phyloP scores from a whole-genome alignment of 92 coral and sea anemone genomes.

The Porites divaricata region DNA sequence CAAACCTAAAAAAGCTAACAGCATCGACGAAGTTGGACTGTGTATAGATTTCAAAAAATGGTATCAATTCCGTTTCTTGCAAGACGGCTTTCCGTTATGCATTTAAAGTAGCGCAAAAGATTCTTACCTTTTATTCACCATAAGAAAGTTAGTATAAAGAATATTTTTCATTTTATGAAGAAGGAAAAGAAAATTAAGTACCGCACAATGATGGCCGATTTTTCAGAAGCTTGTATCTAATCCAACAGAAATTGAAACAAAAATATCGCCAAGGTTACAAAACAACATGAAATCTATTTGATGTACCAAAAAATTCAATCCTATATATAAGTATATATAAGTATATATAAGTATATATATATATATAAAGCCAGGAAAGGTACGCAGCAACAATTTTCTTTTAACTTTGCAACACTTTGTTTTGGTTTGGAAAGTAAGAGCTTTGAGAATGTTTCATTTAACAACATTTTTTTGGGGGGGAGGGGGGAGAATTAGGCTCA shows the following conservation, averaged over 20 bases:
- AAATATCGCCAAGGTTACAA: neutral
- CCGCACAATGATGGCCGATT: neutral
- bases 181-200: neutral
- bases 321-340: too few relatives aligned
- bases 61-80: too few relatives aligned
- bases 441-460: too few relatives aligned
- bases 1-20: neutral
- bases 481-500: neutral
- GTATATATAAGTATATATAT: too few relatives aligned
- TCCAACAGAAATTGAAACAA: neutral
- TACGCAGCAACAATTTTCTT: too few relatives aligned
- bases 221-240: neutral
- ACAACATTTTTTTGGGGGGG: neutral
- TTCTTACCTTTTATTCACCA: neutral
- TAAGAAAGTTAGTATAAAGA: conserved; percentile 4
- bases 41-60: neutral
- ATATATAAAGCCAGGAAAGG: too few relatives aligned
- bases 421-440: too few relatives aligned
- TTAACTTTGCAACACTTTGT: too few relatives aligned
- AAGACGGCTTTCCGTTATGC: too few relatives aligned
- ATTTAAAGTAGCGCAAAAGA: too few relatives aligned
- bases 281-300: neutral
- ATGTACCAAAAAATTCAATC: too few relatives aligned
- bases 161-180: neutral
- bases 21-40: neutral